phyloP scores from a whole-genome alignment of 2,797 vertebrate species.

The Spinus olivaceus region DNA sequence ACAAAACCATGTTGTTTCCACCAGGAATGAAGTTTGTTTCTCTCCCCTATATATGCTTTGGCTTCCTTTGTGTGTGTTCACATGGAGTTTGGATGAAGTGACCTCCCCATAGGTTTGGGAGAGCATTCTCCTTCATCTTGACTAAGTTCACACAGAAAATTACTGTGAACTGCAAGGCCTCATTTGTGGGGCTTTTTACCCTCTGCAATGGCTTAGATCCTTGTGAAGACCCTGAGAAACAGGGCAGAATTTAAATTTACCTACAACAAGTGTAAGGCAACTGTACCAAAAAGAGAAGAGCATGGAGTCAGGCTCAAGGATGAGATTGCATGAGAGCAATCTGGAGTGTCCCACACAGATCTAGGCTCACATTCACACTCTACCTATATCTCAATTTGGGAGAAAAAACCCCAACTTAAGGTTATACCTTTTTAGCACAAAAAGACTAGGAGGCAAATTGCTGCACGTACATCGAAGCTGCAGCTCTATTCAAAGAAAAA shows the following conservation, averaged over 20 bases:
- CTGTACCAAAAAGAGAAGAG: not conserved
- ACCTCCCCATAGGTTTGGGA: not conserved
- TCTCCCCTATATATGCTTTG: not conserved
- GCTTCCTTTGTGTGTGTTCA: not conserved
- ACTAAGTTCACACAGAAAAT: not conserved
- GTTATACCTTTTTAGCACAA: not conserved
- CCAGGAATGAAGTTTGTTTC: not conserved
- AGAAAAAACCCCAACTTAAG: not conserved
- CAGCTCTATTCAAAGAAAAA: not conserved
- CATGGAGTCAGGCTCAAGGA: not conserved
- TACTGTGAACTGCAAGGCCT: not conserved
- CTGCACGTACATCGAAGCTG: not conserved
- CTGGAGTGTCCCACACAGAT: not conserved
- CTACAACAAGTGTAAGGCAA: not conserved
- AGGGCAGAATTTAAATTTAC: not conserved
- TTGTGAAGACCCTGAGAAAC: not conserved
- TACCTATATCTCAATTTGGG: not conserved
- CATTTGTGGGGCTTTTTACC: not conserved
- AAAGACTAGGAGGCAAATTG: not conserved
- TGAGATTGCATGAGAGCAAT: not conserved
- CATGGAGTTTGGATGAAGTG: not conserved
- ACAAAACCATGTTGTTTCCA: not conserved
- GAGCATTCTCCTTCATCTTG: not conserved
- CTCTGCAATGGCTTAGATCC: not conserved
- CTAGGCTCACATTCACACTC: not conserved